These are phyloP conservation scores for Ceratoteleas bidentatus DNA, from an alignment of 1,140 invertebrate genomes.

Conservation along the genomic window DNA sequence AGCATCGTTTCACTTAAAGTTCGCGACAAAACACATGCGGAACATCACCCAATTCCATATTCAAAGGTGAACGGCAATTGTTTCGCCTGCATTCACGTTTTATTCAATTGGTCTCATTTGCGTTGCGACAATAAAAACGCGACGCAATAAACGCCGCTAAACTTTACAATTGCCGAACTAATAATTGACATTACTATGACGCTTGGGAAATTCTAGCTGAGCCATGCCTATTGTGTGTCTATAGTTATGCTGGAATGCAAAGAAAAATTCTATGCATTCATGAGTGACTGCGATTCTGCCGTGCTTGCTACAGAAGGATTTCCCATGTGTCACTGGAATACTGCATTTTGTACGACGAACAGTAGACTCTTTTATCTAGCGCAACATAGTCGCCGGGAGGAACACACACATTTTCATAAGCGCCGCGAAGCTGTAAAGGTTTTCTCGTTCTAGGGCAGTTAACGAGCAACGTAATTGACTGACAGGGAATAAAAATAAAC, in stretches of 20 bases:
- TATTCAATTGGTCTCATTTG: slow-evolving; percentile 28
- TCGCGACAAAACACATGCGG: slow-evolving; percentile 7
- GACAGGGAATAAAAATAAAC: neutral
- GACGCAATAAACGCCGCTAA: slow-evolving; percentile 21
- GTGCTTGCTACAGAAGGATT: slow-evolving; percentile 53
- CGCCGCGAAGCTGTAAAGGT: slow-evolving; percentile 17
- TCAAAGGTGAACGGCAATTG: slow-evolving; percentile 7
- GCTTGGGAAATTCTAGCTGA: slow-evolving; percentile 53
- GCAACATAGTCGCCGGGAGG: slow-evolving; percentile 9
- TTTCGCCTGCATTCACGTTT: slow-evolving; percentile 1
- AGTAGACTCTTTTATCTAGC: slow-evolving; percentile 60
- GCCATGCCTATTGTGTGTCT: slow-evolving; percentile 54
- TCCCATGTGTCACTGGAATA: slow-evolving; percentile 58
- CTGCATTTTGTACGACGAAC: slow-evolving; percentile 62
- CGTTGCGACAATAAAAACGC: slow-evolving; percentile 5
- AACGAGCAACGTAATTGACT: slow-evolving; percentile 15
- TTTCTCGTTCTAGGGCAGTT: slow-evolving; percentile 1
- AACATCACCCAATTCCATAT: slow-evolving; percentile 8
- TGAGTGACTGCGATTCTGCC: slow-evolving; percentile 58
- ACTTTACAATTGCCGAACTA: slow-evolving; percentile 25
- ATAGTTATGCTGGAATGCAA: slow-evolving; percentile 56
- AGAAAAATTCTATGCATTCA: slow-evolving; percentile 67
- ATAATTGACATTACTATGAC: slow-evolving; percentile 48
- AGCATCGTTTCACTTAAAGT: slow-evolving; percentile 14
- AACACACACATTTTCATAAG: slow-evolving; percentile 41